Conservation (phyloP, 2,113 vertebrate genomes). For the Microcebus griseorufus region DNA sequence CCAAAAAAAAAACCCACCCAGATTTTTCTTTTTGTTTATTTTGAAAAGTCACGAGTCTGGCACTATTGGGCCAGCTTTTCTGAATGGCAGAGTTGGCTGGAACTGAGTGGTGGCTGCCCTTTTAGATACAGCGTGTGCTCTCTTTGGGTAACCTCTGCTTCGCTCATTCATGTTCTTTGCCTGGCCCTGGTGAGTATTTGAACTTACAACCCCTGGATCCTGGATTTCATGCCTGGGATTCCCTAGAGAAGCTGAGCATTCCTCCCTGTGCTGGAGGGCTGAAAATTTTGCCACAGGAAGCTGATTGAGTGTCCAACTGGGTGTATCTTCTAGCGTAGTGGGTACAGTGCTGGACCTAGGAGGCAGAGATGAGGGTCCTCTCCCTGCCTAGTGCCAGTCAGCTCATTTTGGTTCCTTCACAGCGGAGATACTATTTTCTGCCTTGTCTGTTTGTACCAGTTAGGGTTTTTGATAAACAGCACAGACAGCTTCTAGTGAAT, state of each 20-base stretch:
- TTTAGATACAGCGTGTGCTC: background rate
- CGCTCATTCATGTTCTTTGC: background rate
- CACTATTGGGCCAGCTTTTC: background rate
- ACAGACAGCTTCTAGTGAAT: background rate
- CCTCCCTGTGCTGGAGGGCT: background rate
- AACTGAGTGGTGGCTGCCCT: background rate
- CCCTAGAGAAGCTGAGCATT: background rate
- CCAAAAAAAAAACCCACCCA: background rate
- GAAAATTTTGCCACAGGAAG: background rate
- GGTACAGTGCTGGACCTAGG: background rate
- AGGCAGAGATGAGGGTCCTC: background rate
- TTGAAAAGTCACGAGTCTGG: background rate
- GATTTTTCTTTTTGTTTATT: background rate
- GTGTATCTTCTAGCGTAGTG: rapidly evolving
- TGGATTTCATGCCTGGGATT: background rate
- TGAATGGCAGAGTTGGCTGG: background rate
- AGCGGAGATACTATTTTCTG: background rate
- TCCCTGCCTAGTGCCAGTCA: background rate
- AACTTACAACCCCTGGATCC: background rate
- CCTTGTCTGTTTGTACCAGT: background rate
- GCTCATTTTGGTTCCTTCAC: background rate
- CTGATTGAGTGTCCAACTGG: background rate
- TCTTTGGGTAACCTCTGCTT: background rate
- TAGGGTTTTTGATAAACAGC: background rate
- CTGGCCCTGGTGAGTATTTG: background rate